Evolutionary conservation across 2,888 invertebrate species (phyloP), one percentile per base, ranked within the genome.

Genomic region (Lasius fuliginosus): DNA sequence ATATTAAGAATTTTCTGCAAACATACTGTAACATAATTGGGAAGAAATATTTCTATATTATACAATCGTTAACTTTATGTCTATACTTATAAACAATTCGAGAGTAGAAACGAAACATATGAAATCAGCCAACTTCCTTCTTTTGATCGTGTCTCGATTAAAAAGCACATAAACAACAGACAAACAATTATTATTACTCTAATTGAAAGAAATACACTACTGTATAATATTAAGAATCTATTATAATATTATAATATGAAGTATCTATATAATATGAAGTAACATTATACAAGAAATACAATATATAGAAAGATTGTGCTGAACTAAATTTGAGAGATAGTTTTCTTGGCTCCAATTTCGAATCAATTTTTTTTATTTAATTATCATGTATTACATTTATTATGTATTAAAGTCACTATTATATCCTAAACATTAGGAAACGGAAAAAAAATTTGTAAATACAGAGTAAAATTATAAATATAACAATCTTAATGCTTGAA

Each of bases 41-140:
- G 15, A 56, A 36, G 40, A 62, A 46, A 62, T 53, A 53, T 53
- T 53, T 53, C 1, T 53, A 8, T 53, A 53, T 2, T 53, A 8
- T 53, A 53, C 8, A 1, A 15, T 40, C 2, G 53, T 53, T 58
- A 74, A 67, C 82, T 81, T 65, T n/a, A 49, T 76, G 73, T 81
- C 73, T 42, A 73, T 40, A 65, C 53, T 36, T 49, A 6, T 49
- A 30, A 49, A 56, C 53, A 56, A 42, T n/a, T 36, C 18, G 3
- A 36, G 60, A 65, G 62, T 67, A 18, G 79, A 69, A 77, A 60
- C 68, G n/a, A 40, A 9, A 53, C 12, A 46, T 42, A 5, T 15
- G 3, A 1, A 8, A 27, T 18, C 18, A 49, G 40, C 42, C 40
- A 60, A 8, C 53, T 69, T 76, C 36, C 64, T 49, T 49, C 58